Base-by-base conservation (phyloP, 1,140 invertebrate species). In the Pectinophora gossypiella region DNA sequence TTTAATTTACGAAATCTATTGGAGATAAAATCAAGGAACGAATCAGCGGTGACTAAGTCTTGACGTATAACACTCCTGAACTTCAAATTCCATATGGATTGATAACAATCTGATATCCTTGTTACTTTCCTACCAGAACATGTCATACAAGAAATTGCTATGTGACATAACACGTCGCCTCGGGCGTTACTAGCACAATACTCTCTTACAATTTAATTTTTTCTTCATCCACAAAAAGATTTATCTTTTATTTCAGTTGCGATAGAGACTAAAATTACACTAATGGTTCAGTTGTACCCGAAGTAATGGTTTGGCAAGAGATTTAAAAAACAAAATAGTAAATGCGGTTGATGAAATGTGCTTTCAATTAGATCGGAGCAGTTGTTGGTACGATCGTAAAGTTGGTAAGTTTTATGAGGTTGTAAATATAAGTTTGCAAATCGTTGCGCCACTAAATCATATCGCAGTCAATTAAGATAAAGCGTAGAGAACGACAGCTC, bases 391-490 rank as follows among this genome's bases (percentile, higher is more conserved):
- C 13, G 7, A 40, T 15, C 16, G 7, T 40, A 40, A 15, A 40
- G 16, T 16, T 13, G 36, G 7, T 15, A 16, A 2, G 16, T 40
- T 40, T 40, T 40, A 40, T 40, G 7, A 7, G 6, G 16, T 15
- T 7, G 6, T 40, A 40, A 40, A 40, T 40, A 16, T 40, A 40
- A 40, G n/a, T 71, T 69, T 44, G 64, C 54, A 40, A 51, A 27
- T 50, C 40, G 61, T 71, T 62, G 68, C 61, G 63, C 68, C 58
- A 78, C 70, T 85, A 82, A 85, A 85, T 85, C 79, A 83, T 83
- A 85, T 73, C 66, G 70, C 70, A 76, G 76, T 83, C 82, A 85
- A 85, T 85, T 85, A 85, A 83, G 82, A 85, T 85, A 85, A 85
- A 82, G 72, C 77, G 65, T 61, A 59, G 56, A 70, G 58, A 68